These are phyloP conservation scores for Hippocampus comes DNA, from an alignment of 2,113 vertebrate genomes.

Conservation along the genomic window DNA sequence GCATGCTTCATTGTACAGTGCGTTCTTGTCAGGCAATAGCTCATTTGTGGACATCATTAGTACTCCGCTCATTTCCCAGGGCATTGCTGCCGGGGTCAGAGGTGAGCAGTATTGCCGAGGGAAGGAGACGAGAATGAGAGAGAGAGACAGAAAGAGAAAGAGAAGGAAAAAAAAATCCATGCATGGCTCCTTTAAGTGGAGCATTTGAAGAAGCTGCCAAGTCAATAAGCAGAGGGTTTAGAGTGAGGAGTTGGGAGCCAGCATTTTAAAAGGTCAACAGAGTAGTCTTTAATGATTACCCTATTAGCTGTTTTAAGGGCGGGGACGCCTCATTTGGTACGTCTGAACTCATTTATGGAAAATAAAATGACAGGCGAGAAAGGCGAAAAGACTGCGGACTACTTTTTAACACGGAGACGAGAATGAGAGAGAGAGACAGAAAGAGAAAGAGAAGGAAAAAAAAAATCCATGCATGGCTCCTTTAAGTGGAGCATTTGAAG, in stretches of 20 bases:
- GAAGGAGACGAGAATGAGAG: background rate
- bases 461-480: slow-evolving; percentile 31
- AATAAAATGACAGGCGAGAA: slow-evolving; percentile 40
- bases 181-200: slow-evolving; percentile 47
- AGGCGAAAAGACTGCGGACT: background rate
- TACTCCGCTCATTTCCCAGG: slow-evolving; percentile 34
- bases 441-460: background rate
- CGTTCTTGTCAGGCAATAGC: background rate
- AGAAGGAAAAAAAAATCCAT: slow-evolving; percentile 10
- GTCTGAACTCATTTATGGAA: slow-evolving; percentile 43
- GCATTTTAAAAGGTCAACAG: slow-evolving; percentile 72
- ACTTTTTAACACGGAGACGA: slow-evolving; percentile 7
- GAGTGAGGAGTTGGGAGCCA: slow-evolving; percentile 51
- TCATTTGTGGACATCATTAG: slow-evolving; percentile 49
- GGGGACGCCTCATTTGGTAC: slow-evolving; percentile 48
- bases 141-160: background rate
- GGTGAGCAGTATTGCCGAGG: slow-evolving; percentile 28
- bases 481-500: slow-evolving; percentile 54
- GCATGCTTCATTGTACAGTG: background rate
- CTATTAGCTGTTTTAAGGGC: slow-evolving; percentile 58
- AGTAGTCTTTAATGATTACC: slow-evolving; percentile 65
- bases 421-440: background rate
- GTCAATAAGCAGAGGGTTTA: slow-evolving; percentile 67
- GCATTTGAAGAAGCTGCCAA: slow-evolving; percentile 55
- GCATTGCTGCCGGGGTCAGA: slow-evolving; percentile 33